Percentiles rank a stretch among this genome's conserved stretches.
Evolutionary conservation across 2,888 invertebrate species (phyloP).

Genomic region (Papilio gigon): DNA sequence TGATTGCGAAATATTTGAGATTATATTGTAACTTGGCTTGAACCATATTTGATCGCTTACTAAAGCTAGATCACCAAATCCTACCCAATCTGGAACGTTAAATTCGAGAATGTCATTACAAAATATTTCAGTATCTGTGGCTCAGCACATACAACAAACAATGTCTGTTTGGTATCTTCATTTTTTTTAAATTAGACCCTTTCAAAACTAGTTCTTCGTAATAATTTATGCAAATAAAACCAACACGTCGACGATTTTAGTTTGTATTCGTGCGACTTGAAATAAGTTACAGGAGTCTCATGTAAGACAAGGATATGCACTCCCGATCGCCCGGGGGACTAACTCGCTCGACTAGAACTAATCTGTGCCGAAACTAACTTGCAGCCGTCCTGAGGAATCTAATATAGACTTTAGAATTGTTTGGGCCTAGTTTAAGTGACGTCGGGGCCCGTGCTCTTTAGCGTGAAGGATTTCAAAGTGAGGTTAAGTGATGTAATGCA

Average conservation of each 20-base stretch:
- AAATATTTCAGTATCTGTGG: neutral
- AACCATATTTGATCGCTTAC: too few species aligned
- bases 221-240: conserved; percentile 51
- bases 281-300: conserved; percentile 72
- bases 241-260: conserved; percentile 49
- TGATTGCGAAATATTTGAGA: neutral
- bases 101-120: neutral
- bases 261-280: conserved; percentile 60
- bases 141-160: too few species aligned
- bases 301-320: conserved; percentile 80
- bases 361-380: conserved; percentile 70
- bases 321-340: conserved; percentile 58
- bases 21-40: too few species aligned
- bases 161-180: neutral
- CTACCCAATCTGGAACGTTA: neutral
- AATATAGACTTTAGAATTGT: conserved; percentile 43
- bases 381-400: conserved; percentile 44
- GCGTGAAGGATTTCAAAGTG: conserved; percentile 39
- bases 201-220: conserved; percentile 11
- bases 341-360: conserved; percentile 61
- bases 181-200: neutral
- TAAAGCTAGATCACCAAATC: neutral
- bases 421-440: conserved; percentile 41
- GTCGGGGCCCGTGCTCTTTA: conserved; percentile 24
- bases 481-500: conserved; percentile 35